phyloP scores from a whole-genome alignment of 2,113 vertebrate genomes.

The Crocuta crocuta region DNA sequence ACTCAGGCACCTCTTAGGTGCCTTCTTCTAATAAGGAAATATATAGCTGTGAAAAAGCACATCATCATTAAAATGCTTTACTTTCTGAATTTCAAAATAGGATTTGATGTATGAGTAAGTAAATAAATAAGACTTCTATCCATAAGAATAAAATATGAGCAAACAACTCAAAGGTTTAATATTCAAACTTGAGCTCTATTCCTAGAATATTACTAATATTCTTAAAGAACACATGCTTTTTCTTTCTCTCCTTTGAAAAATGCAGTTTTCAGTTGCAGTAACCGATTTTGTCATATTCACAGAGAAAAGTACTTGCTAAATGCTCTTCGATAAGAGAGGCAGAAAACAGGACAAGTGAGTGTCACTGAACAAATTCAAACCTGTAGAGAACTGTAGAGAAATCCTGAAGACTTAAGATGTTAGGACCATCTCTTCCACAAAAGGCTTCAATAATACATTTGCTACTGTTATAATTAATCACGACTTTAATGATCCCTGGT shows the following conservation, averaged over 20 bases:
- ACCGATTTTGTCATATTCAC: neutral
- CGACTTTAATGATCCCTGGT: neutral
- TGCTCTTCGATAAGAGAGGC: neutral
- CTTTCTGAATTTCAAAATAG: conserved; percentile 1
- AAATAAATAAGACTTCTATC: neutral
- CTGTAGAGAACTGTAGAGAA: neutral
- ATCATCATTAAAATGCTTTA: neutral
- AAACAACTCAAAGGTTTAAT: neutral
- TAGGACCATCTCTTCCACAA: neutral
- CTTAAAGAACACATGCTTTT: neutral
- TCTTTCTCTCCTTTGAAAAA: neutral
- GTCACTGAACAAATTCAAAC: neutral
- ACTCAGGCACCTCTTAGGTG: neutral
- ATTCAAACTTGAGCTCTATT: neutral
- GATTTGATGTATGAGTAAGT: neutral
- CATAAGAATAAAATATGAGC: neutral
- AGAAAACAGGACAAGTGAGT: neutral
- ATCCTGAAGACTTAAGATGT: neutral
- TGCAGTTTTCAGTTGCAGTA: neutral
- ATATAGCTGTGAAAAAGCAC: neutral
- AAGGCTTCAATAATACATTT: neutral
- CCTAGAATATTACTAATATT: neutral
- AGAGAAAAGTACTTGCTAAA: neutral
- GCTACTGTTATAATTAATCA: neutral
- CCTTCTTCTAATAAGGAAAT: neutral